Evolutionary conservation across 30 jellyfish, hydroid and myxozoan genomes (phyloP), one percentile per base, ranked within the genome.

Genomic region (Aurelia aurita): DNA sequence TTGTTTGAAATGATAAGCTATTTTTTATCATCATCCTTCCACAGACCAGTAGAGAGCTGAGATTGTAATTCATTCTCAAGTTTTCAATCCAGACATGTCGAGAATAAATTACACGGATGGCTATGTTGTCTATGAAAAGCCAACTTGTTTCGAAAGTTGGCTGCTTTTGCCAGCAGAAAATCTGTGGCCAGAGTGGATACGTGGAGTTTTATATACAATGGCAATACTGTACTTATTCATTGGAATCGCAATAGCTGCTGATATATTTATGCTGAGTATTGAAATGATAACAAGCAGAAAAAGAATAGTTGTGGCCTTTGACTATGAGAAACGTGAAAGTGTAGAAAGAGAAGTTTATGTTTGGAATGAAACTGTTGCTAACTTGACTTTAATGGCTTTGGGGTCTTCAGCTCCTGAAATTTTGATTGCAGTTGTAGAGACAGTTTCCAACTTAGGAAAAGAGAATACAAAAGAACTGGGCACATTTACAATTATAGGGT

Each of bases 321-420:
- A 91, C 67, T 74, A 69, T 64, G 97, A 91, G 35, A 70, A 76
- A 67, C 76, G 80, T 12, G 87, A 86, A 58, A 90, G 82, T 44
- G 91, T 86, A 35, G 94, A 91, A 49, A 79, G 64, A 47, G 97
- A 91, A 58, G 97, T 91, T 27, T 80, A 87, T 31, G 89, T 91
- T 47, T 91, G 98, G 98, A 91, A 91, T 49, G 98, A 91, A 83
- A 91, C 98, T 0, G 91, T 91, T 27, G 98, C 98, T 20, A 91
- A 91, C 79, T 71, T 91, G 44, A 91, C 98, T n/a, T 77, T 91
- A 29, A 91, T 91, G 98, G 98, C 98, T 3, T 62, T 91, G 12
- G 98, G 98, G 27, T 91, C 98, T 1, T 91, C 98, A 16, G 98
- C 98, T 19, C 98, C 98, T 3, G 98, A 91, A 72, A 91, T 91